Conservation (phyloP, 2,113 vertebrate species). For the Narcine bancroftii region DNA sequence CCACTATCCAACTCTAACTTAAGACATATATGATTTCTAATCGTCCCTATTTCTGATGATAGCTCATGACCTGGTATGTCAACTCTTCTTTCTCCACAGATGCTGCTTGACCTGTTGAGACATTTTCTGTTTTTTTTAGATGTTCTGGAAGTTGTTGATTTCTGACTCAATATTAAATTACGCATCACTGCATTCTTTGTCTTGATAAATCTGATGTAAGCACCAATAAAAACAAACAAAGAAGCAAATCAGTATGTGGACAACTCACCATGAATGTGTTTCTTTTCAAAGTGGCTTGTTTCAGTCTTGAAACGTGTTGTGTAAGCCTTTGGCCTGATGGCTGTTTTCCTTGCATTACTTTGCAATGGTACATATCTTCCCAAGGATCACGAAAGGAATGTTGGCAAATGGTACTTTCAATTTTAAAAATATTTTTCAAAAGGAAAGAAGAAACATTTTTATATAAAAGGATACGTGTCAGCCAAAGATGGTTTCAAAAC, state of each 20-base stretch:
- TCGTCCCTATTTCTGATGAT: too few species aligned
- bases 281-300: constrained; percentile 17
- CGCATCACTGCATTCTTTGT: not conserved
- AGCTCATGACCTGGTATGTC: too few species aligned
- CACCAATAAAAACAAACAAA: not conserved
- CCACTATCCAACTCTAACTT: too few species aligned
- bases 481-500: constrained; percentile 25
- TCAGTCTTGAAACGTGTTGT: not conserved
- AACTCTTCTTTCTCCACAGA: too few species aligned
- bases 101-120: too few species aligned
- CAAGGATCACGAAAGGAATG: constrained; percentile 30
- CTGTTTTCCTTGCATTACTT: constrained; percentile 25
- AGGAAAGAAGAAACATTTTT: constrained; percentile 18
- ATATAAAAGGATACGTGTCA: constrained; percentile 30
- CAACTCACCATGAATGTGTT: not conserved
- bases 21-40: too few species aligned
- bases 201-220: not conserved
- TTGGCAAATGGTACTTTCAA: constrained; percentile 30
- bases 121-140: too few species aligned
- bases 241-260: not conserved
- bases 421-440: constrained; percentile 36
- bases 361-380: constrained; percentile 26
- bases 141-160: too few species aligned
- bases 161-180: not conserved
- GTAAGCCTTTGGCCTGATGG: constrained; percentile 26